phyloP scores from a whole-genome alignment of 2,113 vertebrate genomes.

The Vombatus ursinus region DNA sequence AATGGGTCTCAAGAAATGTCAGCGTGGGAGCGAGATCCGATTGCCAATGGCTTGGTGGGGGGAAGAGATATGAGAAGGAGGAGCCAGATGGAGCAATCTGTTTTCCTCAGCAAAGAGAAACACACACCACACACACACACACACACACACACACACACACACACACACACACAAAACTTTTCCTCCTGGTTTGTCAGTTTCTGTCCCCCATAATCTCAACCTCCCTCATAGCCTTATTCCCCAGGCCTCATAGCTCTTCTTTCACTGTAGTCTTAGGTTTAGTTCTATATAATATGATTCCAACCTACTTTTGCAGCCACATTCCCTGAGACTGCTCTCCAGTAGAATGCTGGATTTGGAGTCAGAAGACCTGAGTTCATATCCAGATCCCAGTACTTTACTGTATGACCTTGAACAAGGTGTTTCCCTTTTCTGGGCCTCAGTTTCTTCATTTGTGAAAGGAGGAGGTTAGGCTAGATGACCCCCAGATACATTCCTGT shows the following conservation, averaged over 20 bases:
- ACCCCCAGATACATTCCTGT: neutral
- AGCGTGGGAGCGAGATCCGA: conserved; percentile 46
- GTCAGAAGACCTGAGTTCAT: neutral
- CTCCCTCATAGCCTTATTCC: neutral
- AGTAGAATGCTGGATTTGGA: neutral
- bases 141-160: neutral
- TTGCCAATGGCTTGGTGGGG: neutral
- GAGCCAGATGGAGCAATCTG: neutral
- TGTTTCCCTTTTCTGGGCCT: neutral
- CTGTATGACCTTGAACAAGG: neutral
- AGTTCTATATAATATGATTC: neutral
- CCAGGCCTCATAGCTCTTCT: neutral
- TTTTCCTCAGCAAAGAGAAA: neutral
- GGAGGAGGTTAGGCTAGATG: neutral
- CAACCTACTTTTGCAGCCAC: neutral
- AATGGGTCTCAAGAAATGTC: conserved; percentile 75
- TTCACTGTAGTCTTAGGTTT: neutral
- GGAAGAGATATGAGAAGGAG: neutral
- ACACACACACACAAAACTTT: neutral
- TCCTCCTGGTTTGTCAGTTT: neutral
- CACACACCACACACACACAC: neutral
- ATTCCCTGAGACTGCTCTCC: neutral
- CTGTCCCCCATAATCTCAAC: neutral
- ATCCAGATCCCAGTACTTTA: neutral
- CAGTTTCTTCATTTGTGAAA: neutral